These are phyloP conservation scores for zebrafish (Danio rerio) DNA, from an alignment of 2,113 vertebrate genomes.

Conservation along the genomic window GRCz12tu NC_133181.1:53131001-53131500, in stretches of 20 bases:
- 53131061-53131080: background rate
- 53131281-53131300: background rate
- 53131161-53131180: conserved; percentile 10
- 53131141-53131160: conserved; percentile 13
- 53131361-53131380: background rate
- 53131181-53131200: background rate
- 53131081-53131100: background rate
- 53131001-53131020: too few relatives aligned
- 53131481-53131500: background rate
- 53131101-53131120: background rate
- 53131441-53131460: too few relatives aligned
- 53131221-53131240: conserved; percentile 20
- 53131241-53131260: background rate
- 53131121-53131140: conserved; percentile 5
- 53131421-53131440: too few relatives aligned
- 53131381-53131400: background rate
- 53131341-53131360: background rate
- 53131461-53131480: too few relatives aligned
- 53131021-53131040: too few relatives aligned
- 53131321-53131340: background rate
- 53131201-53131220: background rate
- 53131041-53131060: too few relatives aligned
- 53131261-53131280: conserved; percentile 15
- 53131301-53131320: conserved; percentile 8
- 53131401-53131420: background rate